A percentile compares a stretch with the other conserved stretches of the same genome.
phyloP scores from a whole-genome alignment of 2,888 invertebrate species.

The Scaptomyza reducta region DNA sequence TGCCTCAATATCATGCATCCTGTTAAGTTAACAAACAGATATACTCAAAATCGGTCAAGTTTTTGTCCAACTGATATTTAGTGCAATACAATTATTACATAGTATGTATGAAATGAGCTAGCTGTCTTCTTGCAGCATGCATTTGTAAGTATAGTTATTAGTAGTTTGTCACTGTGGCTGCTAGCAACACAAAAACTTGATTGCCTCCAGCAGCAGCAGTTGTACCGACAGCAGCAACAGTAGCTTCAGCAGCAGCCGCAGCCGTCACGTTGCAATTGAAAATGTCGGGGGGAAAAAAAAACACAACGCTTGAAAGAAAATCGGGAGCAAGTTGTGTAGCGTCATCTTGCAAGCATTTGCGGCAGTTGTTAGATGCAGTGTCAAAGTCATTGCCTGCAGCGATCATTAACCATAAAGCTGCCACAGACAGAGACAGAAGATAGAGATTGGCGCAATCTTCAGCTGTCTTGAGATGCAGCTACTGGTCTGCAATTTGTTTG shows the following conservation, averaged over 20 bases:
- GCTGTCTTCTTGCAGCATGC: background rate
- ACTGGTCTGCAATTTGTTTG: slow-evolving; percentile 24
- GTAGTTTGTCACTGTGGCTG: slow-evolving; percentile 15
- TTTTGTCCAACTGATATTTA: no score
- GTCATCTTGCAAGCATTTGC: slow-evolving; percentile 24
- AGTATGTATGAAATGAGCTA: background rate
- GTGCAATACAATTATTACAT: background rate
- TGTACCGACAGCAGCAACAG: background rate
- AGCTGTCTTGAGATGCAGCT: slow-evolving; percentile 6
- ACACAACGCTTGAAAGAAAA: slow-evolving; percentile 8
- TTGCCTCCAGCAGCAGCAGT: slow-evolving; percentile 11
- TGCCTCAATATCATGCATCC: no score
- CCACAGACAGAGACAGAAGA: slow-evolving; percentile 2
- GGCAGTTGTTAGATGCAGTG: slow-evolving; percentile 35
- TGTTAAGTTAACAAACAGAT: no score
- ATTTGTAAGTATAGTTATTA: slow-evolving; percentile 10
- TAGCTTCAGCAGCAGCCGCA: background rate
- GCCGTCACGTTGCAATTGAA: slow-evolving; percentile 31
- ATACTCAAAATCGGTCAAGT: no score
- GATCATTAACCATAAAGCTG: slow-evolving; percentile 39
- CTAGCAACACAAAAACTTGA: background rate
- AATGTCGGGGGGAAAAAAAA: slow-evolving; percentile 31
- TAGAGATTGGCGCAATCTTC: slow-evolving; percentile 9
- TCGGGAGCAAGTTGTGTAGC: slow-evolving; percentile 30
- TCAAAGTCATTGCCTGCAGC: slow-evolving; percentile 36